These are phyloP conservation scores for Agrilus biguttatus DNA, from an alignment of 2,888 invertebrate genomes.

Conservation along the genomic window DNA sequence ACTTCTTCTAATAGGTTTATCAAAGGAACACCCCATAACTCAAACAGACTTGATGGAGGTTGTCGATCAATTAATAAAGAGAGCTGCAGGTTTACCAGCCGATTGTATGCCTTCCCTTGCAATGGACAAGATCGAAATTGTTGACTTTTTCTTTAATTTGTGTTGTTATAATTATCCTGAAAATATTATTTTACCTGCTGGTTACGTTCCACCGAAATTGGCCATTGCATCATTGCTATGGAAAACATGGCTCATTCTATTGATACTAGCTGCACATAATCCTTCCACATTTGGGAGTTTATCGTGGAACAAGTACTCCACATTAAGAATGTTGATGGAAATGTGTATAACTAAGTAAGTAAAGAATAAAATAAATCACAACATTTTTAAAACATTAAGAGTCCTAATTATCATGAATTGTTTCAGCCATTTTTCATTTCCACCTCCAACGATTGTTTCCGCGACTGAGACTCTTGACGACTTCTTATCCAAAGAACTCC, in stretches of 20 bases:
- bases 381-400: too few species aligned
- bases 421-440: conserved; percentile 52
- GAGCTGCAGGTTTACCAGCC: conserved; percentile 65
- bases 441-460: conserved; percentile 49
- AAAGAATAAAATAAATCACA: background rate
- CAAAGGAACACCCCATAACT: conserved; percentile 63
- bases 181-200: conserved; percentile 73
- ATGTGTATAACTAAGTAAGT: conserved; percentile 87
- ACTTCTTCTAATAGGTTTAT: conserved; percentile 64
- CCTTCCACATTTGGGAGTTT: conserved; percentile 72
- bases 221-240: conserved; percentile 89
- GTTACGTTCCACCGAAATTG: conserved; percentile 68
- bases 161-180: conserved; percentile 88
- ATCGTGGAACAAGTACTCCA: conserved; percentile 85
- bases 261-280: conserved; percentile 86
- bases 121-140: conserved; percentile 69
- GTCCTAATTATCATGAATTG: conserved; percentile 2
- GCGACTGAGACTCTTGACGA: conserved; percentile 41
- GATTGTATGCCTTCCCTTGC: conserved; percentile 58
- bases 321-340: conserved; percentile 80
- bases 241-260: conserved; percentile 83
- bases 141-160: conserved; percentile 80
- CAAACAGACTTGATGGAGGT: conserved; percentile 77
- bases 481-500: conserved; percentile 47
- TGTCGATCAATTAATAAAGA: conserved; percentile 67